These are phyloP conservation scores for Poecilobothrus nobilitatus DNA, from an alignment of 2,888 invertebrate genomes.

Conservation along the genomic window DNA sequence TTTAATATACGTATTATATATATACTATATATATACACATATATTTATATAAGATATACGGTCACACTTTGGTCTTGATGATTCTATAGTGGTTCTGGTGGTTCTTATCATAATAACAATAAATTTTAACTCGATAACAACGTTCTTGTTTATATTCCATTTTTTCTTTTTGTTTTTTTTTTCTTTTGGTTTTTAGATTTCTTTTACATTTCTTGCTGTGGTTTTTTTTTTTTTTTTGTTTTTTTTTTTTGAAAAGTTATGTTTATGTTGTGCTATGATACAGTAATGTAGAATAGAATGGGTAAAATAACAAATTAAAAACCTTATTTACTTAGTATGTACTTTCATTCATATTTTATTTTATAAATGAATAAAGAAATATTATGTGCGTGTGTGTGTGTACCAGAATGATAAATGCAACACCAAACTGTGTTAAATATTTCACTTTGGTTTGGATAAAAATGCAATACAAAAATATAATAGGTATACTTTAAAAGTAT, in stretches of 20 bases:
- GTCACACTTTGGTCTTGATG: not conserved
- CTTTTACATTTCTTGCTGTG: not conserved
- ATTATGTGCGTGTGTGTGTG: too few relatives aligned
- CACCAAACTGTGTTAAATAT: not conserved
- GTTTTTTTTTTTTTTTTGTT: not conserved
- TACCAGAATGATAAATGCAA: not conserved
- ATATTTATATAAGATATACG: not conserved
- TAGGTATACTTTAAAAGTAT: too few relatives aligned
- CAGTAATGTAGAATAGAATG: not conserved
- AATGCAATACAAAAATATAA: not conserved
- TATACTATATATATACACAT: not conserved
- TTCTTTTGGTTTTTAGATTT: not conserved
- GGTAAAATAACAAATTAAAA: too few relatives aligned
- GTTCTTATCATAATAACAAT: conserved; percentile 9
- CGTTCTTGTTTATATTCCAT: not conserved
- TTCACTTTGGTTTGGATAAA: not conserved
- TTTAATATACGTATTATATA: not conserved
- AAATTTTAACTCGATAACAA: conserved; percentile 7
- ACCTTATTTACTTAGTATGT: too few relatives aligned
- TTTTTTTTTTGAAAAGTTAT: too few relatives aligned
- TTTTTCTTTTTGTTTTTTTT: not conserved
- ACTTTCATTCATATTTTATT: too few relatives aligned
- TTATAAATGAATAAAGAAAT: too few relatives aligned
- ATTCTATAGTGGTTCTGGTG: conserved; percentile 5
- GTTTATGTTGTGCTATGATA: not conserved